A percentile compares a stretch with the other conserved stretches of the same genome.
phyloP scores from a whole-genome alignment of 2,888 invertebrate species.

The Noctua fimbriata region DNA sequence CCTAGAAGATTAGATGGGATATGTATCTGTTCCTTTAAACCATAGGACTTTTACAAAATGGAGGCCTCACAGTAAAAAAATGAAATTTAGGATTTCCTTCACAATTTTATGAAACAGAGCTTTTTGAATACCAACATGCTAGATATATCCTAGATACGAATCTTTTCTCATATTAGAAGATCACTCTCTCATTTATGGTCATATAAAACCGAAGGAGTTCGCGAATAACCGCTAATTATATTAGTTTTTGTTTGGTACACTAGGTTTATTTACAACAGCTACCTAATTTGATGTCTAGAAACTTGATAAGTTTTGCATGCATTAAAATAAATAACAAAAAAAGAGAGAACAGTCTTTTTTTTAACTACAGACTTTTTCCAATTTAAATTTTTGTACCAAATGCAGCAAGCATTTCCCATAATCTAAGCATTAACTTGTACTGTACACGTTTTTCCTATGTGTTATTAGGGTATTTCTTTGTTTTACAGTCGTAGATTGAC shows the following conservation, averaged over 20 bases:
- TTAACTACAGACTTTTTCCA: background rate
- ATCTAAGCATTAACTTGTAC: background rate
- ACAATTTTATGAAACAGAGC: background rate
- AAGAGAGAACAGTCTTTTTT: constrained; percentile 5
- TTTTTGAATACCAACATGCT: background rate
- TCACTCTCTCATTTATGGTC: constrained; percentile 23
- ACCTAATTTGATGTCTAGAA: constrained; percentile 2
- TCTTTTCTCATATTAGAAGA: background rate
- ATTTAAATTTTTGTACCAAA: background rate
- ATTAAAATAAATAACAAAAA: background rate
- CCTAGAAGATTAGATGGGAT: background rate
- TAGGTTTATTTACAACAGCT: background rate
- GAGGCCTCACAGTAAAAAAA: background rate
- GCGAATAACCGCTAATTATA: constrained; percentile 27
- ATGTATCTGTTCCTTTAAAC: background rate
- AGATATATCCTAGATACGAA: background rate
- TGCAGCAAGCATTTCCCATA: background rate
- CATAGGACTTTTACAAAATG: background rate
- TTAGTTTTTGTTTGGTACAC: constrained; percentile 5
- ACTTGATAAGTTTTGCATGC: background rate
- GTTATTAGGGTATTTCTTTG: background rate
- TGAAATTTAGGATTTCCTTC: background rate
- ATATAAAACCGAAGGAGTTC: constrained; percentile 23
- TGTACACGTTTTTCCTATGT: background rate
- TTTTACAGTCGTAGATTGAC: background rate